A percentile compares a stretch with the other conserved stretches of the same genome.
phyloP scores from a whole-genome alignment of 2,797 vertebrate species.

The Darevskia nairensis region DNA sequence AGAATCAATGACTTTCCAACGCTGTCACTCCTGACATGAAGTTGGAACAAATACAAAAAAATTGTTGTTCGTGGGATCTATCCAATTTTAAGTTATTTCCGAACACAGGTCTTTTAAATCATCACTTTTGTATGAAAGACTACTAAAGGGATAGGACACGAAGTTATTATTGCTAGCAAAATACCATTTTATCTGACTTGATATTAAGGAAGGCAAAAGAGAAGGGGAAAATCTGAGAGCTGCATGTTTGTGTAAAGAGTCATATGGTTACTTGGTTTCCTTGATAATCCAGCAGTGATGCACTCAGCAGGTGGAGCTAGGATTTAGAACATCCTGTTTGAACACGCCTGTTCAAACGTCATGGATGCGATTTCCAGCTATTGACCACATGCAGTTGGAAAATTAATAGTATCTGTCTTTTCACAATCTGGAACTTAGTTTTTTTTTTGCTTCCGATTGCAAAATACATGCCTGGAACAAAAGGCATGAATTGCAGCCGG shows the following conservation, averaged over 20 bases:
- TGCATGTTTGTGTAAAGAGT: not conserved
- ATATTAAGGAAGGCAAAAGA: not conserved
- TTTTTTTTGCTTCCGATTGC: not conserved
- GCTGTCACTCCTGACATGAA: too few relatives aligned
- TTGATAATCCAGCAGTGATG: constrained; percentile 5
- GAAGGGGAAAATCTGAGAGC: not conserved
- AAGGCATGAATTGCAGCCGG: not conserved
- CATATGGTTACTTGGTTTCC: constrained; percentile 16
- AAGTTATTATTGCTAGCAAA: not conserved
- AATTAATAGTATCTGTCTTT: not conserved
- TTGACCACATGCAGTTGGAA: not conserved
- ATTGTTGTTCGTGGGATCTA: too few relatives aligned
- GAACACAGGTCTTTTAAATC: not conserved
- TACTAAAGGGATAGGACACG: not conserved
- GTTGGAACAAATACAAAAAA: too few relatives aligned
- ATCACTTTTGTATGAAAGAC: not conserved
- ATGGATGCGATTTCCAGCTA: not conserved
- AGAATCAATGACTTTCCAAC: too few relatives aligned
- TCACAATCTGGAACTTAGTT: not conserved
- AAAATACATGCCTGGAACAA: not conserved
- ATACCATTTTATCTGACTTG: not conserved
- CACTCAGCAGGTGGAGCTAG: not conserved
- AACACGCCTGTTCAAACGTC: constrained; percentile 3
- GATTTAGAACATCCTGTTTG: constrained; percentile 13
- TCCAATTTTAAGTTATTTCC: too few relatives aligned